These are phyloP conservation scores for Hylaea fasciaria DNA, from an alignment of 2,888 invertebrate species.

Conservation along the genomic window DNA sequence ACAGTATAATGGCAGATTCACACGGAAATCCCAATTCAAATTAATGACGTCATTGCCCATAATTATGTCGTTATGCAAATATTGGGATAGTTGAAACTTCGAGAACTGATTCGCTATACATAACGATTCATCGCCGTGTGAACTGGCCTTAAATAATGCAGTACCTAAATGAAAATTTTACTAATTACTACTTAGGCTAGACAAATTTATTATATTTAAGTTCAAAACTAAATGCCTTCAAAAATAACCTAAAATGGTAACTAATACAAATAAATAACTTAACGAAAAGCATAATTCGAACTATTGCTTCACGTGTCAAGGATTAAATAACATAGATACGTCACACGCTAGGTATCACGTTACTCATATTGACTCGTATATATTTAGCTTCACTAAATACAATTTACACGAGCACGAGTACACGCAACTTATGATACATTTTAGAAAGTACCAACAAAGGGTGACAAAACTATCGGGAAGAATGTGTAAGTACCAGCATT, in stretches of 20 bases:
- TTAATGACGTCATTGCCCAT: too few species aligned
- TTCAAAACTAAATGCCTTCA: not conserved
- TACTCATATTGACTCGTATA: constrained; percentile 27
- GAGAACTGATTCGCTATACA: not conserved
- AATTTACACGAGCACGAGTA: constrained; percentile 28
- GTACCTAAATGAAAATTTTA: not conserved
- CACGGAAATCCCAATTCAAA: too few species aligned
- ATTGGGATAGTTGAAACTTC: too few species aligned
- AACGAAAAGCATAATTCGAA: constrained; percentile 6
- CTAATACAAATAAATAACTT: constrained; percentile 20
- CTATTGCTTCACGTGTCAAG: constrained; percentile 4
- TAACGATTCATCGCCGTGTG: too few species aligned
- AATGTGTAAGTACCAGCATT: too few species aligned
- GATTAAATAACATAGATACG: constrained; percentile 20
- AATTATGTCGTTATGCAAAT: too few species aligned
- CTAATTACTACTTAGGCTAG: not conserved
- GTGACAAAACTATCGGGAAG: too few species aligned
- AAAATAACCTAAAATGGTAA: constrained; percentile 25
- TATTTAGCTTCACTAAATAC: constrained; percentile 22
- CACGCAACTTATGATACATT: not conserved
- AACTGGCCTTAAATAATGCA: too few species aligned
- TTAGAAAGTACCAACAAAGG: too few species aligned
- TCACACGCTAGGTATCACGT: not conserved
- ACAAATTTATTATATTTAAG: not conserved
- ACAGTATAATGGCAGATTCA: too few species aligned